phyloP scores from a whole-genome alignment of 1,140 invertebrate genomes.

The Neodiprion lecontei region DNA sequence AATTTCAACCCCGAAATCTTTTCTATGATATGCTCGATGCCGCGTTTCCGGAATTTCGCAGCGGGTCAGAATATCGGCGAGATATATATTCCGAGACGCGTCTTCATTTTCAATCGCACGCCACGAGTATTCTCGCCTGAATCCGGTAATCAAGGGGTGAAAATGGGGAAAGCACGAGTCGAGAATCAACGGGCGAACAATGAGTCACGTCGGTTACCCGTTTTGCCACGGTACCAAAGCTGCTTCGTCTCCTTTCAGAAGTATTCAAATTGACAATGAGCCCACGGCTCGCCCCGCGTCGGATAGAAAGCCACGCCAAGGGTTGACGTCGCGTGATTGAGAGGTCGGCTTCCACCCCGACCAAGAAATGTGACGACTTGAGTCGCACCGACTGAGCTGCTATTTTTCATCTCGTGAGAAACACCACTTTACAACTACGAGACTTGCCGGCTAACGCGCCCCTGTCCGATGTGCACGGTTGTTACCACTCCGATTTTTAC shows the following conservation, averaged over 20 bases:
- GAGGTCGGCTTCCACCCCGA: neutral
- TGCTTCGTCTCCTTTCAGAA: neutral
- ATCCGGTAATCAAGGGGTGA: neutral
- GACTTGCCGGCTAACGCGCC: neutral
- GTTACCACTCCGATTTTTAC: too few relatives aligned
- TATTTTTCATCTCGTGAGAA: neutral
- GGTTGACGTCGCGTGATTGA: constrained; percentile 1
- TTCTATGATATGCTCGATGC: neutral
- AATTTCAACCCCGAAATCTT: neutral
- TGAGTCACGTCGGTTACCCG: too few relatives aligned
- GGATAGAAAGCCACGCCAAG: neutral
- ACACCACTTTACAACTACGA: neutral
- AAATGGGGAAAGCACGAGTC: neutral
- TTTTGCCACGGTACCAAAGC: neutral
- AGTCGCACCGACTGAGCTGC: neutral
- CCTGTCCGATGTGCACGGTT: too few relatives aligned
- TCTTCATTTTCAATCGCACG: too few relatives aligned
- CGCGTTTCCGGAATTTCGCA: neutral
- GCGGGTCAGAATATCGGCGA: neutral
- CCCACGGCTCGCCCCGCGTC: neutral
- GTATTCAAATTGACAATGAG: neutral
- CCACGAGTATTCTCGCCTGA: too few relatives aligned
- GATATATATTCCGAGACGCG: neutral
- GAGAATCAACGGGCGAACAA: too few relatives aligned
- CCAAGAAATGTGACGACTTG: neutral